Evolutionary conservation across 2,113 vertebrate genomes (phyloP).

Genomic region (Istiophorus platypterus): DNA sequence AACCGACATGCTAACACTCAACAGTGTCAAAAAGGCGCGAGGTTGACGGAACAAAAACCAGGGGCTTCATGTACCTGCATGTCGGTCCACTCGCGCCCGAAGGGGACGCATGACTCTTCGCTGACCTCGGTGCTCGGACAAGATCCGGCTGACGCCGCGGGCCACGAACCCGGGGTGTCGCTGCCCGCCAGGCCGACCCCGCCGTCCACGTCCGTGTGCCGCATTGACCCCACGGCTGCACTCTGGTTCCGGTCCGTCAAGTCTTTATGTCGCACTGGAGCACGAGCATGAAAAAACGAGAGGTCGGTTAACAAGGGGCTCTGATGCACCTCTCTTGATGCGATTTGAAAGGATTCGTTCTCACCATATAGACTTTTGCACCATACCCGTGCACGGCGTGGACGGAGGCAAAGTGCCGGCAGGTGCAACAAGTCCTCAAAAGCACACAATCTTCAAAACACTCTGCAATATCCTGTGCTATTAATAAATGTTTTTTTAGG

Average conservation of each 20-base stretch:
- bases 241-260: slow-evolving; percentile 10
- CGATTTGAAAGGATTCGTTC: background rate
- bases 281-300: slow-evolving; percentile 9
- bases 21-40: background rate
- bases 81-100: background rate
- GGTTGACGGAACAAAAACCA: background rate
- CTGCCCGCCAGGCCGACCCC: slow-evolving; percentile 1
- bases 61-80: background rate
- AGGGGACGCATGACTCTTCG: slow-evolving; percentile 23
- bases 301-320: background rate
- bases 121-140: slow-evolving; percentile 36
- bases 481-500: background rate
- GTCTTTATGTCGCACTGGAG: slow-evolving; percentile 25
- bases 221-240: background rate
- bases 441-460: slow-evolving; percentile 32
- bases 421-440: slow-evolving; percentile 42
- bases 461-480: slow-evolving; percentile 3
- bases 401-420: background rate
- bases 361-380: background rate
- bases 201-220: slow-evolving; percentile 2
- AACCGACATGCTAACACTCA: background rate
- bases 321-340: background rate
- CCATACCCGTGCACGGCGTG: background rate
- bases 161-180: background rate
- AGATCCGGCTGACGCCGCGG: slow-evolving; percentile 13